These are phyloP conservation scores for Myodes glareolus DNA, from an alignment of 2,113 vertebrate genomes.

Conservation along the genomic window DNA sequence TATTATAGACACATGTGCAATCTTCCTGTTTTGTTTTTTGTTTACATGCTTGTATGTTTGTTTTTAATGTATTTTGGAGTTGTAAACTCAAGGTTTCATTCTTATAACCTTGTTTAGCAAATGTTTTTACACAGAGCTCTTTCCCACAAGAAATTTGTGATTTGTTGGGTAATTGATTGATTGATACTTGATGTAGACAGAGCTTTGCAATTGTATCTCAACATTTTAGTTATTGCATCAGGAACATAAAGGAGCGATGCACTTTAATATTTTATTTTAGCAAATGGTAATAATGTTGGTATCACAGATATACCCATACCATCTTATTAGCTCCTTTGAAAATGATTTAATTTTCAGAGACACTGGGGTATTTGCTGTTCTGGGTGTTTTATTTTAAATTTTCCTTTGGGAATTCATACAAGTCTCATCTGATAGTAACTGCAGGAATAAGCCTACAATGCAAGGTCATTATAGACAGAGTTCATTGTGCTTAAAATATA, in stretches of 20 bases:
- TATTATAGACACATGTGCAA: neutral
- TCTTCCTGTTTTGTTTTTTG: too few relatives aligned
- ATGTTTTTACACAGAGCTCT: neutral
- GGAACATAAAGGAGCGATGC: neutral
- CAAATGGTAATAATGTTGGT: neutral
- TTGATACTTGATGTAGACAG: neutral
- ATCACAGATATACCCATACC: neutral
- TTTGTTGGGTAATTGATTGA: neutral
- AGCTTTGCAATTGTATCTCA: neutral
- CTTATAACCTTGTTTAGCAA: neutral
- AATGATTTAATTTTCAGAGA: slow-evolving; percentile 17
- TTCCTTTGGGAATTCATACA: neutral
- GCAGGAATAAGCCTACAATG: too few relatives aligned
- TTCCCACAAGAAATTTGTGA: neutral
- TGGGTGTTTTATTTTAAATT: neutral
- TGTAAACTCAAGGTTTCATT: neutral
- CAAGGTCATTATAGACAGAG: neutral
- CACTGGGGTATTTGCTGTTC: neutral
- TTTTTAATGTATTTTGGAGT: neutral
- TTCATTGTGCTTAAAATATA: neutral
- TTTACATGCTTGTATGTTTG: neutral
- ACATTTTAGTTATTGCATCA: neutral
- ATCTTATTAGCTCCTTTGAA: neutral
- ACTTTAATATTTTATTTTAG: neutral
- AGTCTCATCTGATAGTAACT: neutral